Percentiles rank a stretch among this genome's conserved stretches.
phyloP scores from a whole-genome alignment of 2,888 invertebrate species.

The Cylloceria caligata region DNA sequence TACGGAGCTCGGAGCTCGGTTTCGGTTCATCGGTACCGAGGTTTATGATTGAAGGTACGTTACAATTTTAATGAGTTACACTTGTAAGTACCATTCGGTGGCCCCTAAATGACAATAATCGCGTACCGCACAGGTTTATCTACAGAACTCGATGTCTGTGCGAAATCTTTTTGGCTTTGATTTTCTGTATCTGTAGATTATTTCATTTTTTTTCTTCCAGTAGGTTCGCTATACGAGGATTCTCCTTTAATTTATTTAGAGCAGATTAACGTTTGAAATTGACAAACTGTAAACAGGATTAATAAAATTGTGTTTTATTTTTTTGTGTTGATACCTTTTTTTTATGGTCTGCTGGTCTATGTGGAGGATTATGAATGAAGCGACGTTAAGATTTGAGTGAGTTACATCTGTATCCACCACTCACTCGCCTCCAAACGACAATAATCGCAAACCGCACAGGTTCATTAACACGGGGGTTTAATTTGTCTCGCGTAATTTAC shows the following conservation, averaged over 20 bases:
- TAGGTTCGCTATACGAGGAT: too few species aligned
- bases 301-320: neutral
- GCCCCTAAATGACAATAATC: too few species aligned
- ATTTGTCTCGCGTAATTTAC: slow-evolving; percentile 66
- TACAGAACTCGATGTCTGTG: too few species aligned
- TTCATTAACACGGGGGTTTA: slow-evolving; percentile 67
- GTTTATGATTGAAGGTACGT: too few species aligned
- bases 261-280: neutral
- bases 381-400: neutral
- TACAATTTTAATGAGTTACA: too few species aligned
- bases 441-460: slow-evolving; percentile 49
- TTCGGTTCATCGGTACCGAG: too few species aligned
- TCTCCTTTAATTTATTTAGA: neutral
- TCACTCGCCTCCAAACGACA: slow-evolving; percentile 21
- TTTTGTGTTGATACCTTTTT: neutral
- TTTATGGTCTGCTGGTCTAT: neutral
- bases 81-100: too few species aligned
- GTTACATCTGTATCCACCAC: neutral
- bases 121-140: too few species aligned
- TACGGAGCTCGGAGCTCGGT: too few species aligned
- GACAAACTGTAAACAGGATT: neutral
- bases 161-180: too few species aligned
- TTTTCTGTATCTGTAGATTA: too few species aligned
- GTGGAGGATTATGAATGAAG: neutral
- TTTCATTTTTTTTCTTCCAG: too few species aligned